These are phyloP conservation scores for Verasper variegatus DNA, from an alignment of 2,113 vertebrate species.

Conservation along the genomic window DNA sequence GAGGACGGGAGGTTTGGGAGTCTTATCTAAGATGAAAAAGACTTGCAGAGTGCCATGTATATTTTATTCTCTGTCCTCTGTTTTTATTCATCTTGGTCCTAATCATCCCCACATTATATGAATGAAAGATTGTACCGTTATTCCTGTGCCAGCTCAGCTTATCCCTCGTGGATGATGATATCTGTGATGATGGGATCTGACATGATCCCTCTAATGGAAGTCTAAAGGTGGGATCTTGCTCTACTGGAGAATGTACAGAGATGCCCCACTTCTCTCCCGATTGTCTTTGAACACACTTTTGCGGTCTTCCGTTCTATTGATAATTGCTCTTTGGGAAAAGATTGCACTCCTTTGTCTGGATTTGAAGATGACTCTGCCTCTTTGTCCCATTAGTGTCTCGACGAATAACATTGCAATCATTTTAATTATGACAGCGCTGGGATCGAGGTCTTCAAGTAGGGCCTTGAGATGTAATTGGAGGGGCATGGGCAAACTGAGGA, in stretches of 20 bases:
- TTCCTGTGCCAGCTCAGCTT: slow-evolving; percentile 49
- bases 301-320: slow-evolving; percentile 35
- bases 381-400: slow-evolving; percentile 67
- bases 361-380: slow-evolving; percentile 57
- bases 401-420: slow-evolving; percentile 71
- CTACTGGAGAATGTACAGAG: slow-evolving; percentile 20
- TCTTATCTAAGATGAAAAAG: slow-evolving; percentile 53
- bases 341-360: slow-evolving; percentile 49
- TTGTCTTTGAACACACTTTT: slow-evolving; percentile 44
- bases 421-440: slow-evolving; percentile 66
- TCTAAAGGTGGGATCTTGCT: slow-evolving; percentile 23
- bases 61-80: slow-evolving; percentile 56
- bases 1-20: slow-evolving; percentile 41
- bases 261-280: slow-evolving; percentile 23
- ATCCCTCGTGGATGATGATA: slow-evolving; percentile 38
- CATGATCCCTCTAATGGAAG: slow-evolving; percentile 53
- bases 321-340: slow-evolving; percentile 61
- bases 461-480: slow-evolving; percentile 73
- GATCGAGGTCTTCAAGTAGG: slow-evolving; percentile 61
- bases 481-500: slow-evolving; percentile 49
- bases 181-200: slow-evolving; percentile 54
- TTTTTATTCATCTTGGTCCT: slow-evolving; percentile 62
- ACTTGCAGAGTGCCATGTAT: slow-evolving; percentile 54
- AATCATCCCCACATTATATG: slow-evolving; percentile 56
- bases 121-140: slow-evolving; percentile 62